These are phyloP conservation scores for Bubo scandiacus DNA, from an alignment of 2,113 vertebrate species.

Conservation along the genomic window DNA sequence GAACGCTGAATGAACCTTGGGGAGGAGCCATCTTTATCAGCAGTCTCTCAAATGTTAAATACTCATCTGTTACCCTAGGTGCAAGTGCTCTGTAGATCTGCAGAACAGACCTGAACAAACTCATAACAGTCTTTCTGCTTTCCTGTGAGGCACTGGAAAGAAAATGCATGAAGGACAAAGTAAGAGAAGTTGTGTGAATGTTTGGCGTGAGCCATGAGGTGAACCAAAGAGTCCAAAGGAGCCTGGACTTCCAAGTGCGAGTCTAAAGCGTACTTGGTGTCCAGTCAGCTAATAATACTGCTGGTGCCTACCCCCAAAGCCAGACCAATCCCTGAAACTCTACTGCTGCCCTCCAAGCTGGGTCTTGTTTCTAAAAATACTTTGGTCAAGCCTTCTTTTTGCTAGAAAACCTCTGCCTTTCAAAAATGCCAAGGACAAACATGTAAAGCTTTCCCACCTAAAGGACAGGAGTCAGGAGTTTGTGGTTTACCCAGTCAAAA, in stretches of 20 bases:
- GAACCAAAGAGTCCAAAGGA: not conserved
- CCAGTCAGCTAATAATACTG: accelerated
- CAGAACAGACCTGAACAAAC: not conserved
- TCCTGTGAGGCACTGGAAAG: not conserved
- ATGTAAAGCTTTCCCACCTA: not conserved
- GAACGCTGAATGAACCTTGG: not conserved
- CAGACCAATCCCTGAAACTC: not conserved
- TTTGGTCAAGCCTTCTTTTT: not conserved
- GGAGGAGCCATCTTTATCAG: not conserved
- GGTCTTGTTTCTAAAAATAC: not conserved
- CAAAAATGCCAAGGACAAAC: not conserved
- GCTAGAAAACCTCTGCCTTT: not conserved
- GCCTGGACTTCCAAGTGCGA: not conserved
- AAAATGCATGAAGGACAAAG: not conserved
- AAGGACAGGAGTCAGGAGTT: not conserved
- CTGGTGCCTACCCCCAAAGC: accelerated
- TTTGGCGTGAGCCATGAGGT: not conserved
- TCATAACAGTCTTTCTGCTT: not conserved
- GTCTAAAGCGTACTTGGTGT: not conserved
- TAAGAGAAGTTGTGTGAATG: not conserved
- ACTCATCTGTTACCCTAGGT: not conserved
- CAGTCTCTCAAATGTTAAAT: not conserved
- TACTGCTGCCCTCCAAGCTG: not conserved
- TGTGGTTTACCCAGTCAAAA: not conserved
- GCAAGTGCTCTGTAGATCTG: not conserved